Conservation (phyloP, 92 coral and sea anemone species). For the Phenganax stokvisi region DNA sequence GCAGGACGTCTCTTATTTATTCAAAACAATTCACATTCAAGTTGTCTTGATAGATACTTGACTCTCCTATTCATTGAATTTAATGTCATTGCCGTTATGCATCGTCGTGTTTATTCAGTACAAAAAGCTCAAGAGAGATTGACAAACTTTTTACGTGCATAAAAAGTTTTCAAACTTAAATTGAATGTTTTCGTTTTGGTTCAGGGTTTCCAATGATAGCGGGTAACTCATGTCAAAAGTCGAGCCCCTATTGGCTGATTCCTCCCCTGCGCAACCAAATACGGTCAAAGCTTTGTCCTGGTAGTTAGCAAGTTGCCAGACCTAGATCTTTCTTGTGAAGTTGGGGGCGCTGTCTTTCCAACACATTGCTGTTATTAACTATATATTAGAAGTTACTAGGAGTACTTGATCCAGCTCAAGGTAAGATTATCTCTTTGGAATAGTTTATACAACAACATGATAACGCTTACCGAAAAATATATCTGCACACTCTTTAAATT, state of each 20-base stretch:
- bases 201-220: background rate
- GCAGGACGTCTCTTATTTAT: background rate
- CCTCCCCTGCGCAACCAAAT: constrained; percentile 21
- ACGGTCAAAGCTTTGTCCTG: constrained; percentile 28
- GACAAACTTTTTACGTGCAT: background rate
- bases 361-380: constrained; percentile 9
- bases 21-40: background rate
- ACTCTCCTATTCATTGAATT: background rate
- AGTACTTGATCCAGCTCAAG: background rate
- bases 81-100: background rate
- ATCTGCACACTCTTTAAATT: background rate
- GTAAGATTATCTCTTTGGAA: constrained; percentile 1
- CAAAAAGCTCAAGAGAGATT: background rate
- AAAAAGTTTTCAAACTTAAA: background rate
- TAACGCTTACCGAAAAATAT: background rate
- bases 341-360: constrained; percentile 35
- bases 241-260: background rate
- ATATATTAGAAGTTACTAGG: background rate
- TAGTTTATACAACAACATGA: background rate
- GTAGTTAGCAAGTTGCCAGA: constrained; percentile 1
- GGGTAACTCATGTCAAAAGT: background rate
- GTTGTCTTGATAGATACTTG: background rate
- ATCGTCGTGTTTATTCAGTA: background rate
- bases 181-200: background rate
- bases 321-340: background rate